Conservation (phyloP, 2,888 invertebrate species). For the Chorisops tibialis region DNA sequence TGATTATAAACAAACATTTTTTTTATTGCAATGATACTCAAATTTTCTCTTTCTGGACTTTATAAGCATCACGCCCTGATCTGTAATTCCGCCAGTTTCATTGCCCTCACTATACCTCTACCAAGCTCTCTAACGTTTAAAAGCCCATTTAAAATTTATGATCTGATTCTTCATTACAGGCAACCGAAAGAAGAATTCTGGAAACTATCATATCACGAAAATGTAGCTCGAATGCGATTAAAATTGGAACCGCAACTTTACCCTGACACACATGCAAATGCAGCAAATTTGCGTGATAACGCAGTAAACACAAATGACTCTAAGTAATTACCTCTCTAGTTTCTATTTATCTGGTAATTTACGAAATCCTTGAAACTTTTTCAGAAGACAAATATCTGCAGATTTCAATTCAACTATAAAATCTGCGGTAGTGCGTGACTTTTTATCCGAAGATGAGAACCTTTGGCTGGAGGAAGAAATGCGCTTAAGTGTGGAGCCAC, state of each 20-base stretch:
- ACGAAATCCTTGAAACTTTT: neutral
- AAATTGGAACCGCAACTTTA: slow-evolving; percentile 58
- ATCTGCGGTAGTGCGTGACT: slow-evolving; percentile 51
- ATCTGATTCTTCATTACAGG: slow-evolving; percentile 45
- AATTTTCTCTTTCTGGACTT: no score
- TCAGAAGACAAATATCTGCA: slow-evolving; percentile 41
- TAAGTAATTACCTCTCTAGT: slow-evolving; percentile 39
- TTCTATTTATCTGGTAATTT: neutral
- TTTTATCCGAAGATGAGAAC: slow-evolving; percentile 52
- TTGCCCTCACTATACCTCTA: no score
- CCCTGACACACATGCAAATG: slow-evolving; percentile 59
- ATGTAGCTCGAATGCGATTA: slow-evolving; percentile 60
- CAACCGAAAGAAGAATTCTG: slow-evolving; percentile 53
- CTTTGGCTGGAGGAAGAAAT: slow-evolving; percentile 54
- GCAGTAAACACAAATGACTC: slow-evolving; percentile 47
- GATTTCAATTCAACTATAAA: slow-evolving; percentile 52
- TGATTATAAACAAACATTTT: no score
- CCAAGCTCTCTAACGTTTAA: no score
- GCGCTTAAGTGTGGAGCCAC: slow-evolving; percentile 49
- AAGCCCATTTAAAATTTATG: no score
- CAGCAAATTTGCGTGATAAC: slow-evolving; percentile 61
- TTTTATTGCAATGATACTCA: no score
- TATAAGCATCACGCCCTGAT: no score
- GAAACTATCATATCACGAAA: slow-evolving; percentile 62
- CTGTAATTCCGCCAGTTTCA: no score